A percentile compares a stretch with the other conserved stretches of the same genome.
Conservation (phyloP, 2,113 vertebrate species). For the Procavia capensis region DNA sequence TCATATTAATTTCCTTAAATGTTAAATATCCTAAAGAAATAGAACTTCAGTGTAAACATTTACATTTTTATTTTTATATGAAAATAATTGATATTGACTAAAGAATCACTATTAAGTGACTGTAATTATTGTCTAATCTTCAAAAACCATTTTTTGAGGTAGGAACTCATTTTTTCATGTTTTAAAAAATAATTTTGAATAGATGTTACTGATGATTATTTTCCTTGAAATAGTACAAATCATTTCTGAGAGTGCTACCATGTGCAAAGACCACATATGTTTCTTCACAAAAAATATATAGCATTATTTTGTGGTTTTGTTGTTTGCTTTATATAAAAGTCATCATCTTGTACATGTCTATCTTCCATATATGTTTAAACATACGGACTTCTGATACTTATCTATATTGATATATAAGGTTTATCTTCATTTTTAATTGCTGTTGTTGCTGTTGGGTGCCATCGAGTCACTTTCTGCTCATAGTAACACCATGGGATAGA, state of each 20-base stretch:
- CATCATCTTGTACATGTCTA: neutral
- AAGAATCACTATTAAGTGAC: neutral
- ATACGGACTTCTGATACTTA: neutral
- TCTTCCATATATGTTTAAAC: neutral
- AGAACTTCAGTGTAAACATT: neutral
- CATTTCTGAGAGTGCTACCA: neutral
- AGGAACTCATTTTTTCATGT: neutral
- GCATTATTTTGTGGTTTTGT: neutral
- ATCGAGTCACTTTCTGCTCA: no score
- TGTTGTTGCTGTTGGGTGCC: no score
- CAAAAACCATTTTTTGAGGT: neutral
- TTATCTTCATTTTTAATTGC: neutral
- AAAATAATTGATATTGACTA: neutral
- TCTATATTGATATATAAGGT: neutral
- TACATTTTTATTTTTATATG: neutral
- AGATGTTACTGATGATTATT: neutral
- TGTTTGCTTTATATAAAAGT: neutral
- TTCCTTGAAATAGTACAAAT: neutral
- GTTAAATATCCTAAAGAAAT: neutral
- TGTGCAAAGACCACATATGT: neutral
- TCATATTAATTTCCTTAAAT: neutral
- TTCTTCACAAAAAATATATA: neutral
- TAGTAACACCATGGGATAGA: no score
- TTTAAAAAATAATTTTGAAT: neutral
- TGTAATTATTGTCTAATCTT: neutral